Percentiles rank a stretch among this genome's conserved stretches.
Conservation (phyloP, 2,113 vertebrate genomes). For the Gambusia affinis region DNA sequence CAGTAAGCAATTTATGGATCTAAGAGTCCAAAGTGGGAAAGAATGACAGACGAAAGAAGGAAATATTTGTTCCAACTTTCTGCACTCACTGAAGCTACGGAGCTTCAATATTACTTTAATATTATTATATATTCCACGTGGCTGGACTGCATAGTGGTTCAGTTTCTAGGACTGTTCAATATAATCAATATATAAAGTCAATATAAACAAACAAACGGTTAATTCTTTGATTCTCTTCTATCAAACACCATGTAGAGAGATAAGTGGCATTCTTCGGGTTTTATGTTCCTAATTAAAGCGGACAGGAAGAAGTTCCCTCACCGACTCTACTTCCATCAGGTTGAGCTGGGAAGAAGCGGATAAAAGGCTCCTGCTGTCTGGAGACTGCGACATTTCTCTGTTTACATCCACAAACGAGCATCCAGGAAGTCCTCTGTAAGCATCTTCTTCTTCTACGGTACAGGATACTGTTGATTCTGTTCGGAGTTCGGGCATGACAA, state of each 20-base stretch:
- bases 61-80: no score
- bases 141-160: no score
- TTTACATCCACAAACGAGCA: conserved; percentile 1
- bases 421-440: not conserved
- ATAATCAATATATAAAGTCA: no score
- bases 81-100: no score
- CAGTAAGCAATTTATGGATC: not conserved
- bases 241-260: no score
- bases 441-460: not conserved
- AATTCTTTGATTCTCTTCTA: no score
- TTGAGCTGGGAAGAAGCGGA: conserved; percentile 81
- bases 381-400: conserved; percentile 77
- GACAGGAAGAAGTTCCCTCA: conserved; percentile 47
- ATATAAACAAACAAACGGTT: no score
- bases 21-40: not conserved
- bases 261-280: not conserved
- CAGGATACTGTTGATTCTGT: not conserved
- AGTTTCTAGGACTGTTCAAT: no score
- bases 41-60: not conserved
- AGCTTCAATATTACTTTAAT: no score
- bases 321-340: conserved; percentile 78
- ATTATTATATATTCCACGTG: no score
- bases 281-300: not conserved
- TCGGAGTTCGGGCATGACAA: not conserved
- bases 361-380: conserved; percentile 73